Percentiles rank a stretch among this genome's conserved stretches.
phyloP scores from a whole-genome alignment of 2,888 invertebrate species.

The Omphaloscelis lunosa region DNA sequence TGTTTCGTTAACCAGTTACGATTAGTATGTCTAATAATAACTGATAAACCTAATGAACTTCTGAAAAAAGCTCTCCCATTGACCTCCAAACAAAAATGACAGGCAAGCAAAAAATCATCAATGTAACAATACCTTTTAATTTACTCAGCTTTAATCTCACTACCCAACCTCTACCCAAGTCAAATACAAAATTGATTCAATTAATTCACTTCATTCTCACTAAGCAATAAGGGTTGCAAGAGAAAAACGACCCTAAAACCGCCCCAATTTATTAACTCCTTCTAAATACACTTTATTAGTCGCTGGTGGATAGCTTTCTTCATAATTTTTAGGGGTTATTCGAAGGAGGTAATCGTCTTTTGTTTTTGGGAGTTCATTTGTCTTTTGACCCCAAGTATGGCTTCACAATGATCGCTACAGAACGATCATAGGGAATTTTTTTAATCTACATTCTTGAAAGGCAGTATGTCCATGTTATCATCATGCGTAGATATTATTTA shows the following conservation, averaged over 20 bases:
- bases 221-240: conserved; percentile 69
- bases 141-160: conserved; percentile 15
- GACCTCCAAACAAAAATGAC: not conserved
- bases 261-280: conserved; percentile 59
- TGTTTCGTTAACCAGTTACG: not conserved
- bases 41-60: no score
- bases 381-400: not conserved
- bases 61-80: no score
- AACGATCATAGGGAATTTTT: no score
- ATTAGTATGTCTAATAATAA: no score
- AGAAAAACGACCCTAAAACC: conserved; percentile 68
- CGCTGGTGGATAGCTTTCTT: conserved; percentile 28
- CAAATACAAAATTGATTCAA: conserved; percentile 73
- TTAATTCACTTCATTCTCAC: conserved; percentile 75
- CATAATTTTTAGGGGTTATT: conserved; percentile 47
- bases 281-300: conserved; percentile 46
- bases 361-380: conserved; percentile 39
- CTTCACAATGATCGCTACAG: not conserved
- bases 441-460: no score
- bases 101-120: not conserved
- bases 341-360: conserved; percentile 14
- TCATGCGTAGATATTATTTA: no score
- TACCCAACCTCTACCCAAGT: conserved; percentile 26
- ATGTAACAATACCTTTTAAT: conserved; percentile 2
- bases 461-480: no score